Base-by-base conservation (phyloP, 2,113 vertebrate species). In the Notothenia rossii region DNA sequence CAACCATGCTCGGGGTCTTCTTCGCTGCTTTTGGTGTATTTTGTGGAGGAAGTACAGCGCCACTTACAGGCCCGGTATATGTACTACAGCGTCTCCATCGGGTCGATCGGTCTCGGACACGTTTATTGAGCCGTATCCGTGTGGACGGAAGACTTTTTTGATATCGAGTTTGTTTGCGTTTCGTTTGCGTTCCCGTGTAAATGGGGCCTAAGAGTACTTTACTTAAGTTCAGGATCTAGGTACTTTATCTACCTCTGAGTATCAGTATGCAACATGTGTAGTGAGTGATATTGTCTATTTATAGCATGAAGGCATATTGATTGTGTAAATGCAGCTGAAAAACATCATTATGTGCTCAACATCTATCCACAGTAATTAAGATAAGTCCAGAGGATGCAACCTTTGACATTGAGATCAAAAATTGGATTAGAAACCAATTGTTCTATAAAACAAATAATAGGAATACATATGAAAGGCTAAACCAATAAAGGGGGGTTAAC, bases 361-460 rank as follows among this genome's bases (percentile, higher is more conserved):
- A 72, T 48, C 48, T 53, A 78, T 84, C 77, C 67, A 54, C 36
- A 33, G 49, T 60, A 63, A 78, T 86, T 65, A 85, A 45, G 43
- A 22, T 60, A 66, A 59, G 69, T 75, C 25, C 20, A 68, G 62
- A 80, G 14, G 36, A 77, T n/a, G 62, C 54, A 43, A 75, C 66
- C 76, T 72, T 77, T 77, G 58, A n/a, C 50, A 65, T 29, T 1
- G n/a, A 84, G 49, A 82, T 74, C 66, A 80, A 72, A 73, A 65
- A 56, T 33, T 20, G 3, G 15, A 77, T 65, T n/a, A 70, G 36
- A 70, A 43, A 29, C 33, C 43, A 75, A 60, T 49, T 64, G 22
- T 33, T 63, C 43, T 53, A 65, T 72, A 61, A 65, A 70, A 62
- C 13, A 66, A 71, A 49, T 29, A 46, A 50, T 48, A 50, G 64